Evolutionary conservation across 1,140 invertebrate genomes (phyloP), one percentile per base, ranked within the genome.

Genomic region (Ephestia elutella): DNA sequence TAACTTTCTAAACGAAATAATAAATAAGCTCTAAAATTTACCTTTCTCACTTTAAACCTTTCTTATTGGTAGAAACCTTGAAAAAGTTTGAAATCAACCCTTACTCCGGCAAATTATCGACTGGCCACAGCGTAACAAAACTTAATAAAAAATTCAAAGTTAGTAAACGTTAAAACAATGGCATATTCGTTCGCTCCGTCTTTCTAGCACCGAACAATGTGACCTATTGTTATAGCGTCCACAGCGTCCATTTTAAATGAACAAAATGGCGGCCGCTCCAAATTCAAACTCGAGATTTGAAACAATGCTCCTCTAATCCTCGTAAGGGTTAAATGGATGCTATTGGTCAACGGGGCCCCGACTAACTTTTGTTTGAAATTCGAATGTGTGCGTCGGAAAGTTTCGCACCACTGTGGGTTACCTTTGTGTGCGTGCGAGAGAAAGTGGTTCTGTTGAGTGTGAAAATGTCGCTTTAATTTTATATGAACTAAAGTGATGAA

Each of bases 171-270:
- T 79, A 81, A 84, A 82, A 82, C 82, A 83, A 85, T 78, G 68
- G 69, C 64, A 75, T 74, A 77, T 80, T 84, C 73, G 76, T 78
- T 76, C 75, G 66, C 64, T 72, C 30, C 61, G 78, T 71, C 77
- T 75, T 73, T 73, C 75, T 78, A 73, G 70, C 64, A 60, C 57
- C 54, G 71, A 78, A 87, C 80, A 84, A 86, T 82, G 79, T 78
- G 67, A 75, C 73, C 75, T 73, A 86, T 86, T 88, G 83, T 88
- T 73, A 71, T 66, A 71, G 66, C 86, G 30, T 32, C 30, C 30
- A 32, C 30, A 9, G 38, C 38, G 86, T 86, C 83, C 86, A 86
- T 88, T 88, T 86, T 86, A 86, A 85, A 86, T 86, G 82, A 86
- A 80, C 83, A 86, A 88, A 81, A 88, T 86, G 86, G 86, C 86